A percentile compares a stretch with the other conserved stretches of the same genome.
These are phyloP conservation scores for Leucozona laternaria DNA, from an alignment of 2,888 invertebrate genomes.

Conservation along the genomic window DNA sequence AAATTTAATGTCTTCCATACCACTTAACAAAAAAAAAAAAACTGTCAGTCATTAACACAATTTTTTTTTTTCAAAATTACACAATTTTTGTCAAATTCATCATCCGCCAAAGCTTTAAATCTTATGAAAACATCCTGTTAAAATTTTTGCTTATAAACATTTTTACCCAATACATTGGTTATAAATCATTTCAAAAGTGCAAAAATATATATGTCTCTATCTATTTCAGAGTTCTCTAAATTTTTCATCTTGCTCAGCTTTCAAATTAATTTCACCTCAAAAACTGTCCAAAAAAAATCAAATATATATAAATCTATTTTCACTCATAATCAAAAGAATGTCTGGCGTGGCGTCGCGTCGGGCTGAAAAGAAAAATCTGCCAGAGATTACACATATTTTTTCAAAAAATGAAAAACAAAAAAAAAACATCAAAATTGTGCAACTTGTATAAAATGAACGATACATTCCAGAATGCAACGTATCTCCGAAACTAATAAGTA, in stretches of 20 bases:
- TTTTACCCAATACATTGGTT: conserved; percentile 6
- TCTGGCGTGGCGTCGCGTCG: conserved; percentile 26
- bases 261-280: conserved; percentile 37
- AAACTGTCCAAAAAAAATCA: conserved; percentile 23
- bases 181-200: conserved; percentile 26
- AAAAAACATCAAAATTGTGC: conserved; percentile 34
- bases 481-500: background rate
- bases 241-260: background rate
- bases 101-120: background rate
- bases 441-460: conserved; percentile 22
- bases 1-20: background rate
- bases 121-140: background rate
- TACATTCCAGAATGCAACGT: conserved; percentile 32
- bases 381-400: conserved; percentile 28
- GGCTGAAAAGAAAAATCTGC: conserved; percentile 25
- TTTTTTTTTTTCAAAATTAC: conserved; percentile 25
- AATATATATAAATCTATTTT: conserved; percentile 30
- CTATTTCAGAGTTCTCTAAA: background rate
- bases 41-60: conserved; percentile 19
- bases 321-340: conserved; percentile 46
- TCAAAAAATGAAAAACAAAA: conserved; percentile 1
- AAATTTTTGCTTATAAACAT: background rate
- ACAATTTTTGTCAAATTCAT: conserved; percentile 25
- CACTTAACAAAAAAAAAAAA: conserved; percentile 13
- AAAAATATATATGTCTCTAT: background rate